A percentile compares a stretch with the other conserved stretches of the same genome.
Conservation (phyloP, 2,888 invertebrate genomes). For the Gerris lacustris region DNA sequence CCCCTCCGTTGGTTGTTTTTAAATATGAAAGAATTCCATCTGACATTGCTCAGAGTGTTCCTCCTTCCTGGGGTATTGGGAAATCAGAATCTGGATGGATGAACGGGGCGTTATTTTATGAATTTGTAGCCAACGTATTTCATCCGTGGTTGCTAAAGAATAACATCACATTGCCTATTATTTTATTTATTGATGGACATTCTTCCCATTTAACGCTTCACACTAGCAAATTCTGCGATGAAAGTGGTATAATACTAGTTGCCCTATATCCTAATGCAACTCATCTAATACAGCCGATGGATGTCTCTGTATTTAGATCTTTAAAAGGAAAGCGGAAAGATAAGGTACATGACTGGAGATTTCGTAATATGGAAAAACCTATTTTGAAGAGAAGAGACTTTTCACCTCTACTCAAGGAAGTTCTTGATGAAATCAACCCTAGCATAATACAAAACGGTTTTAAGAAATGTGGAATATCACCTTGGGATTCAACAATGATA, state of each 20-base stretch:
- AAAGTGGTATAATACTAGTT: slow-evolving; percentile 25
- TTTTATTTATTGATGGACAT: slow-evolving; percentile 37
- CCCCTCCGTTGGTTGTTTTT: slow-evolving; percentile 26
- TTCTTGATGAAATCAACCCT: slow-evolving; percentile 17
- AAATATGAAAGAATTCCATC: slow-evolving; percentile 26
- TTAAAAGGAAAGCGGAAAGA: slow-evolving; percentile 26
- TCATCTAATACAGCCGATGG: slow-evolving; percentile 29
- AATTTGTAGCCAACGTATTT: slow-evolving; percentile 36
- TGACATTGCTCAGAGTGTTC: slow-evolving; percentile 25
- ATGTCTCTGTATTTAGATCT: slow-evolving; percentile 27
- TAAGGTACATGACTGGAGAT: slow-evolving; percentile 23
- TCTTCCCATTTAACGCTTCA: slow-evolving; percentile 33
- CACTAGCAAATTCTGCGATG: slow-evolving; percentile 24
- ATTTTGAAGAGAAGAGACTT: slow-evolving; percentile 22
- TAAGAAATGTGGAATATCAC: slow-evolving; percentile 23
- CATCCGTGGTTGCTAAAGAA: slow-evolving; percentile 34
- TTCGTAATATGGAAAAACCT: slow-evolving; percentile 12
- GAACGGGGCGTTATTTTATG: slow-evolving; percentile 36
- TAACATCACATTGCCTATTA: slow-evolving; percentile 33
- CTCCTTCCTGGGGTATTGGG: slow-evolving; percentile 35
- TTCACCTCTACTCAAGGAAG: slow-evolving; percentile 22
- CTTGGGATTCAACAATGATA: slow-evolving; percentile 21
- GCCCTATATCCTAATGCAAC: slow-evolving; percentile 28
- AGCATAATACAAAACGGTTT: slow-evolving; percentile 23
- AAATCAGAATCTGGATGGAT: slow-evolving; percentile 38